Base-by-base conservation (phyloP, 2,888 invertebrate species). In the Lasioglossum lativentre region DNA sequence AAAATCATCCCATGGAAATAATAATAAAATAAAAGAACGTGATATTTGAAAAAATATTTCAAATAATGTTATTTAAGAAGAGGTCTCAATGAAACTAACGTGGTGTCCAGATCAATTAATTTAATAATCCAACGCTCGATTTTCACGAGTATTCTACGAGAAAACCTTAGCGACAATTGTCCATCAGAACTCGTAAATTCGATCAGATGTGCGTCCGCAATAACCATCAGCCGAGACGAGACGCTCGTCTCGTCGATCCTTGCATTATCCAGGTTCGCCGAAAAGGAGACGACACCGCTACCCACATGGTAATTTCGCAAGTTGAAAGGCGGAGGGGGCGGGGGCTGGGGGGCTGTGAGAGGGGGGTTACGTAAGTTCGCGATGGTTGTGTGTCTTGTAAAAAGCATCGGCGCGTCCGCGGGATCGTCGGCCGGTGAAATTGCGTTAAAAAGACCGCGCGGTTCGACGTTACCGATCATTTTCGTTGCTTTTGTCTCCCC, bases 281-380 rank as follows among this genome's bases (percentile, higher is more conserved):
- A 90, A 89, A 90, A 85, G 77, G 77, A 81, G 85, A 78, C 47
- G 85, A 74, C 78, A 76, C 78, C 70, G 27, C 52, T 68, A 77
- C 40, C 56, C 42, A 66, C 63, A 42, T 70, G 66, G 52, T 38
- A 56, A 79, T 89, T 90, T 78, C 86, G 86, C 84, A 89, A 89
- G 70, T 23, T 10, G 10, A 23, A 23, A 23, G 19, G 8, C 23
- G 23, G 6, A 6, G 34, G 34, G 66, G 10, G 8, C 2, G 19
- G 59, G 59, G 27, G 27, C 45, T 1, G 0, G n/a, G 56, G 56
- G 56, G 23, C 2, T 4, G 63, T 2, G 16, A 16, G 63, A 23
- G 10, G 38, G 14, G 59, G 23, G 59, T 89, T 89, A 86, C 88
- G 90, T 88, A 89, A 89, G 73, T 19, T 68, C 42, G 1, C 40